Evolutionary conservation across 2,113 vertebrate genomes (phyloP), one percentile per base, ranked within the genome.

Genomic region (Corythaixoides concolor): DNA sequence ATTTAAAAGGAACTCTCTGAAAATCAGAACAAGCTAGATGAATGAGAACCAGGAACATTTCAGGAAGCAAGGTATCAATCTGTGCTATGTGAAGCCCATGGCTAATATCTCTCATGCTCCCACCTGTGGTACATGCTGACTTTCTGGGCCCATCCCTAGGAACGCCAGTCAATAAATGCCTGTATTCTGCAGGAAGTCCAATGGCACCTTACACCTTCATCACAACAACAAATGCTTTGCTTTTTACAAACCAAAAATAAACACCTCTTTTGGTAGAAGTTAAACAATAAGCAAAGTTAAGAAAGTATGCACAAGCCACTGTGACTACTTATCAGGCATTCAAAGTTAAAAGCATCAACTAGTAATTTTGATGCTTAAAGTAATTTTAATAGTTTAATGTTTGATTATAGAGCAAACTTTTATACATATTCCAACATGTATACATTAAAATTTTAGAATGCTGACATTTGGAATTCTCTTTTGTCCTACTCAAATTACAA

Each of bases 91-190:
- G 63, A 88, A 75, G 39, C 11, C 33, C 30, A 23, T 1, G 20
- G 49, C 14, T 53, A 52, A 41, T 8, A 52, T 7, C 69, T 41
- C 49, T 66, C 53, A 16, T 26, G 33, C 22, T 86, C 63, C 72
- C 15, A 5, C 16, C 2, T 0, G 6, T 1, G 63, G 85, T 4
- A 63, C 32, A 24, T 0, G 0, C 20, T 30, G 60, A 62, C 8
- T 32, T 59, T 66, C 33, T n/a, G 41, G 30, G 52, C 15, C 41
- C 59, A 37, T 33, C 39, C 27, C 10, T 19, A 56, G 60, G 32
- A 78, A 24, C 9, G 9, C 23, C 22, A 37, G 28, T 18, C 52
- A 53, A 50, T 22, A 81, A 81, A 69, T 7, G 15, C 8, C 45
- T 67, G 28, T 32, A 58, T 50, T 85, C 70, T 32, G 69, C 18